Percentiles rank a stretch among this genome's conserved stretches.
Conservation (phyloP, 2,113 vertebrate species). For the Passer domesticus region DNA sequence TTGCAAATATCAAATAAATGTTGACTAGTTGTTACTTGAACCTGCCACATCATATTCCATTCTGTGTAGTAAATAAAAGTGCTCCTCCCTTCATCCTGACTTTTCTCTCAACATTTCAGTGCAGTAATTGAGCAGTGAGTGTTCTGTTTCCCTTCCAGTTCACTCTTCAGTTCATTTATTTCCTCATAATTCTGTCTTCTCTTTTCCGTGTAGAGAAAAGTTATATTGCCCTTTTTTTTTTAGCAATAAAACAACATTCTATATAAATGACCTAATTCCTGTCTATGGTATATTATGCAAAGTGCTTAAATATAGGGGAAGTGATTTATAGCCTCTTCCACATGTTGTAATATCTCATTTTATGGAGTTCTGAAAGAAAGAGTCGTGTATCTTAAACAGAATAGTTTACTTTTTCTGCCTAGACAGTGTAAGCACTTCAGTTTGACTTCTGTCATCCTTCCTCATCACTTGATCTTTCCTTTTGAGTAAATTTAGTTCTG, state of each 20-base stretch:
- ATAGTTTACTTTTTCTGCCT: not conserved
- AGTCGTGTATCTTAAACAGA: not conserved
- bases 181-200: not conserved
- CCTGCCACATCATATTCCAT: constrained; percentile 63
- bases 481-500: not conserved
- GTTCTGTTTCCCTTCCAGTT: not conserved
- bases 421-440: not conserved
- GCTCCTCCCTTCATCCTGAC: constrained; percentile 70
- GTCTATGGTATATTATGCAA: not conserved
- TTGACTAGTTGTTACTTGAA: not conserved
- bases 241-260: not conserved
- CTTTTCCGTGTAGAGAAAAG: not conserved
- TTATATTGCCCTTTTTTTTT: not conserved
- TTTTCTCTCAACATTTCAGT: not conserved
- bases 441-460: not conserved
- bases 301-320: not conserved
- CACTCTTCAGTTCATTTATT: not conserved
- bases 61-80: constrained; percentile 71
- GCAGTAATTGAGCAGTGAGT: not conserved
- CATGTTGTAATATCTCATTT: not conserved
- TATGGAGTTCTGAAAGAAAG: not conserved
- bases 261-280: not conserved
- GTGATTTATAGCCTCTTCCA: not conserved
- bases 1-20: not conserved
- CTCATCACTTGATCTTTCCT: not conserved